These are phyloP conservation scores for Tauraco erythrolophus DNA, from an alignment of 2,113 vertebrate genomes.

Conservation along the genomic window DNA sequence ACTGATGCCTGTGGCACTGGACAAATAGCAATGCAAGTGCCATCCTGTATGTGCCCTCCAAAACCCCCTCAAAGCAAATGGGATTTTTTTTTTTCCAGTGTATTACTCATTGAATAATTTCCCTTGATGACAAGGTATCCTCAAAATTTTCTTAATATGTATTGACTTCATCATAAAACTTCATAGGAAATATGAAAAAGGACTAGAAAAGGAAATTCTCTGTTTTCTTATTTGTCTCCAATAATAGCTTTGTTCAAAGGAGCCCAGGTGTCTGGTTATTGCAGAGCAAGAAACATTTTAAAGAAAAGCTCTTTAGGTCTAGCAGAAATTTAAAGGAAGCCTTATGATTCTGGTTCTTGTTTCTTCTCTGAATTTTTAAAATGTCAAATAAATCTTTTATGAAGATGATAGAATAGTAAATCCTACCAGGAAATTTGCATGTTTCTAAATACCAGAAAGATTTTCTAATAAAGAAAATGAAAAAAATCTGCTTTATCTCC, in stretches of 20 bases:
- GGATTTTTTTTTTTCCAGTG: neutral
- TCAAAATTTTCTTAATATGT: neutral
- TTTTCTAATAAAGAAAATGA: neutral
- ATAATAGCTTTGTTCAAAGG: neutral
- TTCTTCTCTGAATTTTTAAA: neutral
- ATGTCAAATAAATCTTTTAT: neutral
- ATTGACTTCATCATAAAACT: neutral
- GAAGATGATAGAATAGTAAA: neutral
- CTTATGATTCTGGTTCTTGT: neutral
- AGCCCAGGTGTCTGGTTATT: neutral
- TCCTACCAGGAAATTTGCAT: neutral
- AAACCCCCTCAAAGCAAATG: neutral
- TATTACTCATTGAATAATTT: neutral
- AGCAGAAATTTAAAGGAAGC: neutral
- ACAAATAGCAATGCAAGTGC: neutral
- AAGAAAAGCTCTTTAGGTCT: neutral
- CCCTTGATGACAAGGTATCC: neutral
- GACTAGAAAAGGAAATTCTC: neutral
- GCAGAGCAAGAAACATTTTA: neutral
- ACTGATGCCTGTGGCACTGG: rapidly evolving
- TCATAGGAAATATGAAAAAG: neutral
- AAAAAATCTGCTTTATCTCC: neutral
- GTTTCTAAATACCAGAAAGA: neutral
- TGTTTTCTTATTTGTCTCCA: neutral
- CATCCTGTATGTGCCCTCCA: rapidly evolving